A percentile compares a stretch with the other conserved stretches of the same genome.
phyloP scores from a whole-genome alignment of 1,140 invertebrate species.

The Hyles euphorbiae region DNA sequence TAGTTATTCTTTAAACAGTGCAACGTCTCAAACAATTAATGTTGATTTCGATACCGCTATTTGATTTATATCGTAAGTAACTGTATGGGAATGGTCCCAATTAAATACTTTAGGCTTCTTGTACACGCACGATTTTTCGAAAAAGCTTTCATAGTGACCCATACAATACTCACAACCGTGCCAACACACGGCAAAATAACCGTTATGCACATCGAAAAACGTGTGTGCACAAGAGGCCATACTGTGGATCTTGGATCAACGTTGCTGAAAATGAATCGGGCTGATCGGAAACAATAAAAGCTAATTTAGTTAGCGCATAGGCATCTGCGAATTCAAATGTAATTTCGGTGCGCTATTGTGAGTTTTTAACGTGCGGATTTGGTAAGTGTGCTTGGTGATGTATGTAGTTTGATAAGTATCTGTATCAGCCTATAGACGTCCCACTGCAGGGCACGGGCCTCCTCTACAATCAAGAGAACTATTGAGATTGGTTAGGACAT shows the following conservation, averaged over 20 bases:
- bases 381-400: too few species aligned
- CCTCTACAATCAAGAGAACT: too few species aligned
- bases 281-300: constrained; percentile 30
- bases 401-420: too few species aligned
- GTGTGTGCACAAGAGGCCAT: too few species aligned
- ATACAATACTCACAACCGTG: too few species aligned
- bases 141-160: too few species aligned
- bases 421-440: too few species aligned
- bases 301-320: constrained; percentile 28
- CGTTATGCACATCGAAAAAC: too few species aligned
- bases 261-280: constrained; percentile 2
- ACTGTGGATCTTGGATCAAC: too few species aligned
- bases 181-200: too few species aligned
- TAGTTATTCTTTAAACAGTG: constrained; percentile 13
- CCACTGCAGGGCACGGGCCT: too few species aligned
- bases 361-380: neutral
- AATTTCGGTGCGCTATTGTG: constrained; percentile 1
- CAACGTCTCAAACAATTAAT: constrained; percentile 52
- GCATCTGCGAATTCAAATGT: constrained; percentile 9
- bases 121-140: neutral
- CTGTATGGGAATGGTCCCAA: constrained; percentile 49
- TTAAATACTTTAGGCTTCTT: constrained; percentile 36
- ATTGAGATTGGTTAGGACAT: too few species aligned
- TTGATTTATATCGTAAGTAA: constrained; percentile 42
- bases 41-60: constrained; percentile 52